Conservation (phyloP, 2,113 vertebrate genomes). For the Pterophyllum scalare region DNA sequence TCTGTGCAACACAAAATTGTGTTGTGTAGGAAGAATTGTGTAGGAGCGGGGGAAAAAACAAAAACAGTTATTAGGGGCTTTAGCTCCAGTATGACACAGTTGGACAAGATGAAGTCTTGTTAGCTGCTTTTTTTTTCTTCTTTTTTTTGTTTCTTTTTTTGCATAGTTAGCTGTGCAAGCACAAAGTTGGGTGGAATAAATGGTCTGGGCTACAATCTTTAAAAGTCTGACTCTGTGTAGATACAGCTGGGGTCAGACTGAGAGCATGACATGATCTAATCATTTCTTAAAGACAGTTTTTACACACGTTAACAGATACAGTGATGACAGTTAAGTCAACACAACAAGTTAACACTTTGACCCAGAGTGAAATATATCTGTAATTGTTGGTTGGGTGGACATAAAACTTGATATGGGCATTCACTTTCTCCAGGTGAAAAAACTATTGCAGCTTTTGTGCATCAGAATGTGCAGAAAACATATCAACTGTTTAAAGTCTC, state of each 20-base stretch:
- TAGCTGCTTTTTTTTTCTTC: background rate
- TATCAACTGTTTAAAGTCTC: background rate
- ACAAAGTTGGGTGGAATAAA: background rate
- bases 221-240: background rate
- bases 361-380: background rate
- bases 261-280: background rate
- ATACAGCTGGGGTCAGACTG: background rate
- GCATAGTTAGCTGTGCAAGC: slow-evolving; percentile 3
- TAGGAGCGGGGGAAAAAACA: background rate
- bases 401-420: background rate
- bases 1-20: slow-evolving; percentile 11
- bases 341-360: background rate
- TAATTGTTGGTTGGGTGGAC: background rate
- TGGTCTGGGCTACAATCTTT: background rate
- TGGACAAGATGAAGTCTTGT: slow-evolving; percentile 49
- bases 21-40: slow-evolving; percentile 33
- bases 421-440: background rate
- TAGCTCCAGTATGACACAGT: slow-evolving; percentile 29
- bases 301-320: background rate
- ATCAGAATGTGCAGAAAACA: background rate
- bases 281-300: background rate
- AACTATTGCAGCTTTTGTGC: background rate
- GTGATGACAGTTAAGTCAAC: background rate
- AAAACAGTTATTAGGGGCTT: slow-evolving; percentile 46
- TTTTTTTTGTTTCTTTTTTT: slow-evolving; percentile 5